phyloP scores from a whole-genome alignment of 2,888 invertebrate genomes.

The Synergus japonicus region DNA sequence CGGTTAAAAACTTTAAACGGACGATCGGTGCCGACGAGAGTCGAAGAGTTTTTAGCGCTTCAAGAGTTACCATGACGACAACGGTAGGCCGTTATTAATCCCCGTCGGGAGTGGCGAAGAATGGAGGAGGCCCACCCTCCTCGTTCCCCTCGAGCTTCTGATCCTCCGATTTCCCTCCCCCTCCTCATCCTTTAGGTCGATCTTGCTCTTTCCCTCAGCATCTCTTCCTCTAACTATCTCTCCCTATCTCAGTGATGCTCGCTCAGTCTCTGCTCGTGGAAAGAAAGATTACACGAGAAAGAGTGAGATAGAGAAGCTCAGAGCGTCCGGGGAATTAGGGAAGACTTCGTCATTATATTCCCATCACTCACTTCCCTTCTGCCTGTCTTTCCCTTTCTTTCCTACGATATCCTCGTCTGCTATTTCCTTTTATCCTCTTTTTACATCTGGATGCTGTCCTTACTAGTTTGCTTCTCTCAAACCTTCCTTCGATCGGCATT shows the following conservation, averaged over 20 bases:
- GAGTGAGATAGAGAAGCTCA: constrained; percentile 50
- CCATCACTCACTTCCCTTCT: constrained; percentile 67
- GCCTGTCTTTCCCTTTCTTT: constrained; percentile 50
- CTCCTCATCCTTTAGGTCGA: constrained; percentile 43
- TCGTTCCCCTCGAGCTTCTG: constrained; percentile 50
- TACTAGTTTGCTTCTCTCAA: constrained; percentile 19
- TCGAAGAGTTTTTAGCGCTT: constrained; percentile 67
- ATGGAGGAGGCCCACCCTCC: constrained; percentile 59
- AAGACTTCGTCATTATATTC: constrained; percentile 71
- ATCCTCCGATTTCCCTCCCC: constrained; percentile 54
- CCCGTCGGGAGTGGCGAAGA: constrained; percentile 67
- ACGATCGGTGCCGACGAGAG: constrained; percentile 59
- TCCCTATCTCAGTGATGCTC: constrained; percentile 38
- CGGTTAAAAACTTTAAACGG: constrained; percentile 61
- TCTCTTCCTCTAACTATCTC: constrained; percentile 37
- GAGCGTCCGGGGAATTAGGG: constrained; percentile 64
- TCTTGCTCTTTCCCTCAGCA: constrained; percentile 44
- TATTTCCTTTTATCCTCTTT: constrained; percentile 31
- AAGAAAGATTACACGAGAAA: constrained; percentile 46
- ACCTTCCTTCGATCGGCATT: constrained; percentile 15
- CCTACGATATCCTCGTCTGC: constrained; percentile 30
- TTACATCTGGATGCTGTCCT: constrained; percentile 35
- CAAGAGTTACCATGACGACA: constrained; percentile 72
- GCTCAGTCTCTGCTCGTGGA: constrained; percentile 45
- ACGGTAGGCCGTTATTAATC: constrained; percentile 74